Evolutionary conservation across 2,888 invertebrate genomes (phyloP).

Genomic region (Metopia argyrocephala): DNA sequence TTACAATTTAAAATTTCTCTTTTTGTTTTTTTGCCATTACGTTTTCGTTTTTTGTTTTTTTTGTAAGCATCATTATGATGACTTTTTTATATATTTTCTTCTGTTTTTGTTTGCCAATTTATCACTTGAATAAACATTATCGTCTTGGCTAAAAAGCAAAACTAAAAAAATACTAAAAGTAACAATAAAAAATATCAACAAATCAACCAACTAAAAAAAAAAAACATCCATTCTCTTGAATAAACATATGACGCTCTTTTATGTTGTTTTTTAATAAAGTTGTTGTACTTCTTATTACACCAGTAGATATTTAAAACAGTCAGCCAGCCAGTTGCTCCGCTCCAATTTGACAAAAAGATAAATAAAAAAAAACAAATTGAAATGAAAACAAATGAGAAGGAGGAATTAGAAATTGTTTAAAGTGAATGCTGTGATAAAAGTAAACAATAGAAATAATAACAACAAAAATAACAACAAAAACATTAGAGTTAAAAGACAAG

Average conservation of each 20-base stretch:
- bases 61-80: not conserved
- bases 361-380: no score
- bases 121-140: conserved; percentile 60
- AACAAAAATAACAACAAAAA: conserved; percentile 14
- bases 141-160: conserved; percentile 11
- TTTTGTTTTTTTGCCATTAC: conserved; percentile 3
- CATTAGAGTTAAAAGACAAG: not conserved
- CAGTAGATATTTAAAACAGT: not conserved
- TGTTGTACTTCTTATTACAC: not conserved
- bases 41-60: not conserved
- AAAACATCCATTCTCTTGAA: conserved; percentile 51
- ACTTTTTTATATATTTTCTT: conserved; percentile 19
- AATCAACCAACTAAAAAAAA: conserved; percentile 45
- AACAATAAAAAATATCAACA: conserved; percentile 13
- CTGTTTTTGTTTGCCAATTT: conserved; percentile 50
- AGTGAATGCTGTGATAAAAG: conserved; percentile 33
- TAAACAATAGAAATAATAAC: conserved; percentile 42
- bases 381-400: conserved; percentile 48
- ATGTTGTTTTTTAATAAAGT: not conserved
- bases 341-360: conserved; percentile 41
- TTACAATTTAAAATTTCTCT: conserved; percentile 31
- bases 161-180: conserved; percentile 1
- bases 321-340: conserved; percentile 31
- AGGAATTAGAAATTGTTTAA: conserved; percentile 5
- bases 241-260: conserved; percentile 44